These are phyloP conservation scores for Tridacna crocea DNA, from an alignment of 2,888 invertebrate species.

Conservation along the genomic window DNA sequence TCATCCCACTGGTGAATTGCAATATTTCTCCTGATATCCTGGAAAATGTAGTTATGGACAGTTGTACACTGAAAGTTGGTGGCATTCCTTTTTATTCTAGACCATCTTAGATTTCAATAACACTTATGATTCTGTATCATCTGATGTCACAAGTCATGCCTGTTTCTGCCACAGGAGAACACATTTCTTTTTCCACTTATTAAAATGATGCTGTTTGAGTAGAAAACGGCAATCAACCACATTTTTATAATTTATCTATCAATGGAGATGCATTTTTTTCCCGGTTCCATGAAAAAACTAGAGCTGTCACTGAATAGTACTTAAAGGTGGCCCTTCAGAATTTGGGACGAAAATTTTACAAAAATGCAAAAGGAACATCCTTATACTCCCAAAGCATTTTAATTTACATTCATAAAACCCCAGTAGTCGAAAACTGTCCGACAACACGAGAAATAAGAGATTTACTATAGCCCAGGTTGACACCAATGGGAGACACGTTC, in stretches of 20 bases:
- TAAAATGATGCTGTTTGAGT: neutral
- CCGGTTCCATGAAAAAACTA: neutral
- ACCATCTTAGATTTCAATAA: conserved; percentile 3
- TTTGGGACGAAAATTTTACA: too few relatives aligned
- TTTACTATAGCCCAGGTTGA: too few relatives aligned
- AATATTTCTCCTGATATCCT: conserved; percentile 44
- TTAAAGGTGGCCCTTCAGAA: too few relatives aligned
- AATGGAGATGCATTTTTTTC: neutral
- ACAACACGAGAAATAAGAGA: too few relatives aligned
- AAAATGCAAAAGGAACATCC: too few relatives aligned
- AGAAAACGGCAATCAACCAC: neutral
- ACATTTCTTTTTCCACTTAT: conserved; percentile 9
- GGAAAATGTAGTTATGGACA: neutral
- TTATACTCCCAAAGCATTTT: too few relatives aligned
- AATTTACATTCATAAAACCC: too few relatives aligned
- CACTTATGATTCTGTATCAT: conserved; percentile 11
- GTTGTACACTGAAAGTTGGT: neutral
- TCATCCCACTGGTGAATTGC: conserved; percentile 37
- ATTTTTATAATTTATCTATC: neutral
- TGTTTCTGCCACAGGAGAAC: conserved; percentile 9
- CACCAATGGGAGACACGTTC: too few relatives aligned
- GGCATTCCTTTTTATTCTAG: conserved; percentile 7
- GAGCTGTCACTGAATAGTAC: too few relatives aligned
- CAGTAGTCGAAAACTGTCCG: too few relatives aligned
- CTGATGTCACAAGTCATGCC: neutral